Base-by-base conservation (phyloP, 1,140 invertebrate species). In the Oncopeltus fasciatus region DNA sequence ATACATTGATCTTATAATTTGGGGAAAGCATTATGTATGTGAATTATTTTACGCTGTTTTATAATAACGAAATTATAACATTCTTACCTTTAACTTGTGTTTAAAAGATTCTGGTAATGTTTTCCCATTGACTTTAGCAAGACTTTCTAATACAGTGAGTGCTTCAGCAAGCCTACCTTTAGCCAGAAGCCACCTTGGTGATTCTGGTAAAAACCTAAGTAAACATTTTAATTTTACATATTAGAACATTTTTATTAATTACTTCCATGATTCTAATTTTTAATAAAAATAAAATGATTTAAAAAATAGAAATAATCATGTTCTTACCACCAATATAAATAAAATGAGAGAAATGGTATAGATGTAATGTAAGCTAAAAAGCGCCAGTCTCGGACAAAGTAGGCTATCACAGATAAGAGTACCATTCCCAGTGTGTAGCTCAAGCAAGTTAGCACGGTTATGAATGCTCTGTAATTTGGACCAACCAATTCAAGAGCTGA, bases 351-450 rank as follows among this genome's bases (percentile, higher is more conserved):
- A 71, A 94, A 94, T 1, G 92, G 91, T 11, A 86, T 72, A 4
- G 90, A 91, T 2, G 88, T 92, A 2, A 81, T 82, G 53, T 91
- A 73, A 0, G 87, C 83, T 0, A 95, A 73, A 27, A 78, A 76
- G 60, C 85, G 80, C 91, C 91, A 95, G 72, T 92, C 81, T 56
- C 87, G 74, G 49, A 92, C 80, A 27, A 91, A 73, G 71, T 90
- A 93, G 1, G 90, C 88, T 1, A 94, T 79, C 2, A 81, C 80
- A 2, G 91, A 83, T 31, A 94, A 70, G 67, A 92, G 74, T 69
- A 91, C 87, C 28, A 93, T 77, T 1, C 90, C 89, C 51, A 89
- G 76, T 3, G 89, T 91, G 70, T 93, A 94, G 70, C 90, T 92
- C 28, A 90, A 81, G 66, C 90, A 92, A 0, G 88, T 92, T 83